These are phyloP conservation scores for Drosophila vallismaia DNA, from an alignment of 2,888 invertebrate species.

Conservation along the genomic window DNA sequence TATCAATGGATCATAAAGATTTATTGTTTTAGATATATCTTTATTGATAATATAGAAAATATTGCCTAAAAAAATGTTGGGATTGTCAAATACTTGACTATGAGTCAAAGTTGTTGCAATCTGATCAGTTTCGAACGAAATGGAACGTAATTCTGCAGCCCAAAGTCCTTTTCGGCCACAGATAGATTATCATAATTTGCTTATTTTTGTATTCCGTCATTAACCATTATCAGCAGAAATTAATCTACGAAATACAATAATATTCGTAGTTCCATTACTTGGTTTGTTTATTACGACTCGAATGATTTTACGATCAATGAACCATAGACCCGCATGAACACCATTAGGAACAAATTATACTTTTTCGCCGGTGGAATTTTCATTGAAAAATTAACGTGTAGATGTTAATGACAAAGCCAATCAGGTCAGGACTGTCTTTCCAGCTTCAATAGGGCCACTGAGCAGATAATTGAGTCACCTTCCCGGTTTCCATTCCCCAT, in stretches of 20 bases:
- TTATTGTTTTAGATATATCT: background rate
- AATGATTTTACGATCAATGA: constrained; percentile 14
- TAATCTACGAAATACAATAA: constrained; percentile 15
- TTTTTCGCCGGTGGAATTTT: constrained; percentile 1
- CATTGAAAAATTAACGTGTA: constrained; percentile 37
- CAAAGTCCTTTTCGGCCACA: background rate
- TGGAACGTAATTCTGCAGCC: background rate
- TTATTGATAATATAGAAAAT: background rate
- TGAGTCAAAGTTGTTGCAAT: background rate
- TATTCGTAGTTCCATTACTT: background rate
- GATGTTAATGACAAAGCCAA: constrained; percentile 44
- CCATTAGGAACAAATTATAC: background rate
- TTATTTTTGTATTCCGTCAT: background rate
- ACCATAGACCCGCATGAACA: constrained; percentile 4
- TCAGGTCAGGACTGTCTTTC: constrained; percentile 3
- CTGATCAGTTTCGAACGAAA: background rate
- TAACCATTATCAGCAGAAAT: background rate
- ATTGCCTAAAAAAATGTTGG: background rate
- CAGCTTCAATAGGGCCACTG: constrained; percentile 8
- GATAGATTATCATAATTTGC: background rate
- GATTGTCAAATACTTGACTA: background rate
- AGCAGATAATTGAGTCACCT: constrained; percentile 14
- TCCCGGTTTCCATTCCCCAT: constrained; percentile 1
- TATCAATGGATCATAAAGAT: background rate
- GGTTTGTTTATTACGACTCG: constrained; percentile 3